phyloP scores from a whole-genome alignment of 2,797 vertebrate genomes.

The Enteromius radiatus region DNA sequence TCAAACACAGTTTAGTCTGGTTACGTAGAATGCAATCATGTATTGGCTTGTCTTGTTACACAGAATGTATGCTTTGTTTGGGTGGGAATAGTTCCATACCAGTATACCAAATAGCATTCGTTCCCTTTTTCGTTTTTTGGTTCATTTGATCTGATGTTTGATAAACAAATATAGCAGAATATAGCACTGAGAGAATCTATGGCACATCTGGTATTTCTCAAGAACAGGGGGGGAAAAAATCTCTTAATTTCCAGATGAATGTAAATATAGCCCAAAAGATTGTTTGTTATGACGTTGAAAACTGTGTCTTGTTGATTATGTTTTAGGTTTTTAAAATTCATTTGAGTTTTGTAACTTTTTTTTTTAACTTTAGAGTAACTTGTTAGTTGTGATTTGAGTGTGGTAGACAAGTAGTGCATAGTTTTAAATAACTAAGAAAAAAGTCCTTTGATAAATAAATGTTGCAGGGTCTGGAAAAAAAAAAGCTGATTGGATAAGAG shows the following conservation, averaged over 20 bases:
- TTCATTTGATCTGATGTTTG: conserved; percentile 36
- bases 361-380: conserved; percentile 68
- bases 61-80: conserved; percentile 78
- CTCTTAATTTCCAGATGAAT: conserved; percentile 68
- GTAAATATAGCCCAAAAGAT: conserved; percentile 78
- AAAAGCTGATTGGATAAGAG: conserved; percentile 57
- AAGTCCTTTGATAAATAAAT: conserved; percentile 72
- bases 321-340: conserved; percentile 67
- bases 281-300: conserved; percentile 66
- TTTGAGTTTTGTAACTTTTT: conserved; percentile 71
- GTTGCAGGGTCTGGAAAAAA: conserved; percentile 63
- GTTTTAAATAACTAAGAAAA: conserved; percentile 53
- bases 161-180: conserved; percentile 42
- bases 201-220: conserved; percentile 41
- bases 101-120: conserved; percentile 66
- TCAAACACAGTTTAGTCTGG: conserved; percentile 43
- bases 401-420: conserved; percentile 71
- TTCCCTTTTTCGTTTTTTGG: conserved; percentile 52
- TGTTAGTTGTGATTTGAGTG: conserved; percentile 71
- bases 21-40: conserved; percentile 67
- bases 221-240: conserved; percentile 7
- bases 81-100: conserved; percentile 66
- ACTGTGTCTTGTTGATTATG: conserved; percentile 60
- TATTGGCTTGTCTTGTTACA: conserved; percentile 68
- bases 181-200: conserved; percentile 28